These are phyloP conservation scores for Zophobas atratus DNA, from an alignment of 1,140 invertebrate species.

Conservation along the genomic window DNA sequence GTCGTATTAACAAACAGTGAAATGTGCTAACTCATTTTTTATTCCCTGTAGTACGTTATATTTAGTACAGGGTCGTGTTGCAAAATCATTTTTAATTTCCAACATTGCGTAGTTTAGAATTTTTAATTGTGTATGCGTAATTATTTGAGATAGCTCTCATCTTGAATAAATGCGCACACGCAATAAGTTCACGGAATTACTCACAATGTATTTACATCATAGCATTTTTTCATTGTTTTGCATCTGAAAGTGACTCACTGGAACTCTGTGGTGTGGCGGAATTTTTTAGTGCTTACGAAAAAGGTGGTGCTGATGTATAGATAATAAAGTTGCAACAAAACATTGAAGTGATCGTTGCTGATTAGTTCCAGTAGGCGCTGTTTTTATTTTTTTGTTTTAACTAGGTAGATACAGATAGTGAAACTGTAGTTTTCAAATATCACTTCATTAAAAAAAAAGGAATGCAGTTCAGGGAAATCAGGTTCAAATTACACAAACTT, in stretches of 20 bases:
- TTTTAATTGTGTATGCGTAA: constrained; percentile 24
- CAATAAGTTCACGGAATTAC: constrained; percentile 38
- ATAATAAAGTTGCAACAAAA: neutral
- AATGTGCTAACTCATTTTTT: too few species aligned
- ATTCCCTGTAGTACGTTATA: too few species aligned
- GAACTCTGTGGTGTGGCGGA: constrained; percentile 17
- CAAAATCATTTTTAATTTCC: constrained; percentile 28
- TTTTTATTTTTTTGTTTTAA: too few species aligned
- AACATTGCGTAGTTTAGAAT: constrained; percentile 17
- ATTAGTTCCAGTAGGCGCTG: too few species aligned
- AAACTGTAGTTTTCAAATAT: too few species aligned
- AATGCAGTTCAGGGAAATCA: too few species aligned
- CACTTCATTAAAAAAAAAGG: too few species aligned
- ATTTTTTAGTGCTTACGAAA: constrained; percentile 17
- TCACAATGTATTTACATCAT: constrained; percentile 47
- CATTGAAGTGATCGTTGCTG: too few species aligned
- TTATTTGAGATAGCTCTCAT: constrained; percentile 40
- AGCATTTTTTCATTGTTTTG: constrained; percentile 37
- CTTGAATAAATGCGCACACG: constrained; percentile 35
- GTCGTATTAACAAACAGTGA: too few species aligned
- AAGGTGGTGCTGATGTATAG: neutral
- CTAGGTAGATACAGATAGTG: too few species aligned
- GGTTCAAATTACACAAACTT: too few species aligned
- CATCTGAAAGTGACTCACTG: constrained; percentile 42
- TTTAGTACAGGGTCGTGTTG: constrained; percentile 11